phyloP scores from a whole-genome alignment of 2,113 vertebrate species.

The Rhizomys pruinosus region DNA sequence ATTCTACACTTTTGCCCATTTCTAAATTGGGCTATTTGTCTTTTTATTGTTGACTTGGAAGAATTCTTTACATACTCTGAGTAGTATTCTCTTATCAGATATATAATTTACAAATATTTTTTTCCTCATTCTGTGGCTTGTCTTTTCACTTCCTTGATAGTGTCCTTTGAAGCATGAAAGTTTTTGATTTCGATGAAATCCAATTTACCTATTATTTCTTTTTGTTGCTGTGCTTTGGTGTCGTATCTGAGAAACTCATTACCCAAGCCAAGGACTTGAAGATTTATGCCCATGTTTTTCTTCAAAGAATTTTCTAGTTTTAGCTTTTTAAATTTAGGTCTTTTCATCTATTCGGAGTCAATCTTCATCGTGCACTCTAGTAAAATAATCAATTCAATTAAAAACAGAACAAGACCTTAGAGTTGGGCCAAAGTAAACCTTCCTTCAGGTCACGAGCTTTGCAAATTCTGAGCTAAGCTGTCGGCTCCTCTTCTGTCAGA shows the following conservation, averaged over 20 bases:
- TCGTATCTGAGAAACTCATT: constrained; percentile 37
- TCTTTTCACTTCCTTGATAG: constrained; percentile 31
- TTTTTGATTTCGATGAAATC: constrained; percentile 52
- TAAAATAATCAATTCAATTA: constrained; percentile 25
- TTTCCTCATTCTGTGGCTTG: neutral
- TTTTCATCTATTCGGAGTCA: constrained; percentile 49
- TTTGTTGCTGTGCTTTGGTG: constrained; percentile 21
- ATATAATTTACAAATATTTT: constrained; percentile 40
- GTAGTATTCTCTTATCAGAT: neutral
- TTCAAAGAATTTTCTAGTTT: constrained; percentile 44
- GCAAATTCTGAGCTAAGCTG: neutral
- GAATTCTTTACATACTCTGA: neutral
- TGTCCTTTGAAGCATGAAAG: neutral
- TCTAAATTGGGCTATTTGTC: constrained; percentile 54
- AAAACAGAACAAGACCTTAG: neutral
- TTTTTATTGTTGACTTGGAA: constrained; percentile 36
- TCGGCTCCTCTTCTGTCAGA: neutral
- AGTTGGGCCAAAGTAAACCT: neutral
- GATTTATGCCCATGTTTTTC: constrained; percentile 35
- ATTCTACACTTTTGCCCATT: neutral
- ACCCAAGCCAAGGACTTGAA: constrained; percentile 25
- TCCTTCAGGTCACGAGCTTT: neutral
- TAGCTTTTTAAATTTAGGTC: neutral
- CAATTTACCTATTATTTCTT: constrained; percentile 29
- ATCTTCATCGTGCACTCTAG: neutral